Evolutionary conservation across 2,888 invertebrate genomes (phyloP).

Genomic region (Agriopis marginaria): DNA sequence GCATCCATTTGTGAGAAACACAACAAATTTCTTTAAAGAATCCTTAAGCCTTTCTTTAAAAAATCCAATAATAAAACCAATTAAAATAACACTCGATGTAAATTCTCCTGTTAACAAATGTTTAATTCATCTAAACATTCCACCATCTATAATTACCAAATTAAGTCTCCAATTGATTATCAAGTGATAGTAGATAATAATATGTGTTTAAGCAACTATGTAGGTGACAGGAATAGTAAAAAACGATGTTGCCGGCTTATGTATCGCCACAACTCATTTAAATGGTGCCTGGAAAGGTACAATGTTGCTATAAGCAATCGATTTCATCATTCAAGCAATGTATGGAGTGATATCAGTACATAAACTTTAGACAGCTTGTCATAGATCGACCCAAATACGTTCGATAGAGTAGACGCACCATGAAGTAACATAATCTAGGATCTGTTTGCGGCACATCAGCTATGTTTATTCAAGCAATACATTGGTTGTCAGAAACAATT

Average conservation of each 20-base stretch:
- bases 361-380: conserved; percentile 2
- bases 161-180: conserved; percentile 37
- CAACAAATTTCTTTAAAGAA: neutral
- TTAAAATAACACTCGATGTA: conserved; percentile 1
- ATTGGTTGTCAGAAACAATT: too few relatives aligned
- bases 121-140: conserved; percentile 20
- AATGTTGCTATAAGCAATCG: conserved; percentile 72
- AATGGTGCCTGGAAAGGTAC: conserved; percentile 59
- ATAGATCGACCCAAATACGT: too few relatives aligned
- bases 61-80: conserved; percentile 1
- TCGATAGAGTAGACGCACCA: too few relatives aligned
- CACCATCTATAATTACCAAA: conserved; percentile 9
- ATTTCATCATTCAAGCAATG: conserved; percentile 62
- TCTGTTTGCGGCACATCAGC: too few relatives aligned
- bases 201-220: conserved; percentile 38
- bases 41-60: neutral
- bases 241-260: conserved; percentile 44
- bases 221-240: conserved; percentile 39
- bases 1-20: neutral
- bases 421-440: too few relatives aligned
- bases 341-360: conserved; percentile 7
- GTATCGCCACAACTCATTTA: conserved; percentile 45
- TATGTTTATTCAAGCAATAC: too few relatives aligned
- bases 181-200: conserved; percentile 31
- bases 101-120: conserved; percentile 4